Percentiles rank a stretch among this genome's conserved stretches.
These are phyloP conservation scores for Melanostoma mellinum DNA, from an alignment of 2,888 invertebrate genomes.

Conservation along the genomic window DNA sequence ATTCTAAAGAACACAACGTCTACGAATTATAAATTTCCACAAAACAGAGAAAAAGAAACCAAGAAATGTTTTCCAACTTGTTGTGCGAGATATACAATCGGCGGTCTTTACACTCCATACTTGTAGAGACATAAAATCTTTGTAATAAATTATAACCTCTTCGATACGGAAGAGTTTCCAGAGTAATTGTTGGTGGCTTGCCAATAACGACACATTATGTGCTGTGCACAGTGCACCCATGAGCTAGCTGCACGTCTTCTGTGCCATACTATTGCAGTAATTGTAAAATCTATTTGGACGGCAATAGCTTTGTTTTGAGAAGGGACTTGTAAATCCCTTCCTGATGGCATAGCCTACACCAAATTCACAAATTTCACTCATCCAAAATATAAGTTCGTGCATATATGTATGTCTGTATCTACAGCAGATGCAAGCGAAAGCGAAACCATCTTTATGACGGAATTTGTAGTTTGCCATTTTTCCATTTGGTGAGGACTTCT, in stretches of 20 bases:
- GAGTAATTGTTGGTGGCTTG: slow-evolving; percentile 69
- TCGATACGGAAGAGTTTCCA: slow-evolving; percentile 73
- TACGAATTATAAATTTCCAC: too few relatives aligned
- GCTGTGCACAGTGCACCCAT: slow-evolving; percentile 9
- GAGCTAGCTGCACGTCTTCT: slow-evolving; percentile 43
- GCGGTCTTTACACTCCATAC: slow-evolving; percentile 14
- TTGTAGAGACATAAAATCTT: slow-evolving; percentile 36
- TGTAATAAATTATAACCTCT: slow-evolving; percentile 66
- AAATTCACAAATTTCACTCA: slow-evolving; percentile 47
- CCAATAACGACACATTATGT: slow-evolving; percentile 61
- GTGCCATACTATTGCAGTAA: slow-evolving; percentile 54
- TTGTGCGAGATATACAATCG: slow-evolving; percentile 40
- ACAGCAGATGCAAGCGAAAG: slow-evolving; percentile 37
- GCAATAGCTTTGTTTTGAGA: slow-evolving; percentile 68
- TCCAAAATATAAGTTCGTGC: slow-evolving; percentile 41
- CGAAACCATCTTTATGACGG: slow-evolving; percentile 59
- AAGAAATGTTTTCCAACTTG: slow-evolving; percentile 39
- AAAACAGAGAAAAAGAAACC: too few relatives aligned
- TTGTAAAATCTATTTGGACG: slow-evolving; percentile 69
- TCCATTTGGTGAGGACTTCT: slow-evolving; percentile 34
- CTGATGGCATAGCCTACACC: slow-evolving; percentile 23
- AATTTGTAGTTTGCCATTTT: slow-evolving; percentile 54
- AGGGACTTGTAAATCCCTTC: slow-evolving; percentile 66
- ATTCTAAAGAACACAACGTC: too few relatives aligned
- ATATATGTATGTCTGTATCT: slow-evolving; percentile 14